phyloP scores from a whole-genome alignment of 2,113 vertebrate species.

The Oophaga pumilio region DNA sequence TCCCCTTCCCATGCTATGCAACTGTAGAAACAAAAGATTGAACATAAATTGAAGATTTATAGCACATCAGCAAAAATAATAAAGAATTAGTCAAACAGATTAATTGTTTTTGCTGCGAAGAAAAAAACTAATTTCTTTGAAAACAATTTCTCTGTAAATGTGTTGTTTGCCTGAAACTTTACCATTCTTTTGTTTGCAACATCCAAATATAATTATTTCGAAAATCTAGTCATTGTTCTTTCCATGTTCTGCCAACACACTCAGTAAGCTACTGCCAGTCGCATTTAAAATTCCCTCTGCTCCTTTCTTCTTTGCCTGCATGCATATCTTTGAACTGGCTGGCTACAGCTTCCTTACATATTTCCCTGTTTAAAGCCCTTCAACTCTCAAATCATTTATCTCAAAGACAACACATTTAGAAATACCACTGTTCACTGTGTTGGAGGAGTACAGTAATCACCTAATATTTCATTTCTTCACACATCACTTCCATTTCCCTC shows the following conservation, averaged over 20 bases:
- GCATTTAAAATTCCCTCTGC: conserved; percentile 18
- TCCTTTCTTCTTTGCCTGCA: conserved; percentile 18
- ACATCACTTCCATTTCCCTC: background rate
- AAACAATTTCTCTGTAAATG: background rate
- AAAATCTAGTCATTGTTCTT: conserved; percentile 2
- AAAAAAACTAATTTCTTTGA: background rate
- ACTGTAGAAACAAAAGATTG: background rate
- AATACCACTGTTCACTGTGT: background rate
- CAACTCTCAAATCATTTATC: conserved; percentile 24
- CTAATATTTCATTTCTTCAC: background rate
- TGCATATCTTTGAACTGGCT: conserved; percentile 26
- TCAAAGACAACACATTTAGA: conserved; percentile 27
- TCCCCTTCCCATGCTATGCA: background rate
- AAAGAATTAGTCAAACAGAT: background rate
- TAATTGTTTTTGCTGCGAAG: background rate
- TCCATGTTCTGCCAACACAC: conserved; percentile 16
- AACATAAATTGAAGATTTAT: background rate
- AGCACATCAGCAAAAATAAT: background rate
- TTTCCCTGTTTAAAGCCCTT: conserved; percentile 19
- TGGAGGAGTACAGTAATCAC: background rate
- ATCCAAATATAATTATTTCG: background rate
- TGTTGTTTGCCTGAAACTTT: background rate
- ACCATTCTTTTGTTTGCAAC: background rate
- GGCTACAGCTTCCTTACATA: conserved; percentile 14
- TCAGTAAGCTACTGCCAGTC: conserved; percentile 4